Evolutionary conservation across 2,888 invertebrate genomes (phyloP), one percentile per base, ranked within the genome.

Genomic region (Pammene fasciana): DNA sequence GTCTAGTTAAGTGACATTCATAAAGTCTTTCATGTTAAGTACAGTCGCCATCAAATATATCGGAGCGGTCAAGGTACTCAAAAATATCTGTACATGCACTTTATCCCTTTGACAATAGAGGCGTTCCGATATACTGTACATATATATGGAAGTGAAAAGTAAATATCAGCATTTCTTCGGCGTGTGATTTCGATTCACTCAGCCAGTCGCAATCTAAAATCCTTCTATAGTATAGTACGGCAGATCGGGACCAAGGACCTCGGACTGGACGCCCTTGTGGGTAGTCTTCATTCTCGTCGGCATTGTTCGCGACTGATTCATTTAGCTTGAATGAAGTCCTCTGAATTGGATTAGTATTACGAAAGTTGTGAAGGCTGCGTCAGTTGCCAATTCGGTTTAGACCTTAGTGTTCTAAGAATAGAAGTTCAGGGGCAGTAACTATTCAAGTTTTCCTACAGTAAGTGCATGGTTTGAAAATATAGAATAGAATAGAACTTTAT

Each of bases 251-350:
- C 43, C 43, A 61, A 61, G 36, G 48, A 48, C 60, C 60, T 7
- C 60, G 11, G 16, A 61, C 66, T 50, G 34, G 66, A 57, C 66
- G 66, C 41, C 66, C 66, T 66, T 66, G 66, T 13, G 14, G 34
- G 34, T 16, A 41, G 56, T 57, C 65, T 61, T 54, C 67, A 61
- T 67, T 67, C 67, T 54, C 45, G 14, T 41, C 57, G 16, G 14
- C 46, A 67, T 67, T 61, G 14, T 55, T 54, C 18, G 36, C 16
- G 46, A 59, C 38, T 67, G 67, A 67, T 55, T 67, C 67, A 67
- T 55, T 46, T 9, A 16, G 60, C 38, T 26, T 14, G 34, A 59
- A 56, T 38, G 41, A 18, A 52, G 16, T 11, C 54, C 43, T 11
- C 18, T 50, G 11, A 26, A 26, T 16, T 48, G 48, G 26, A 38